phyloP scores from a whole-genome alignment of 2,797 vertebrate genomes.

The Lophius americanus region DNA sequence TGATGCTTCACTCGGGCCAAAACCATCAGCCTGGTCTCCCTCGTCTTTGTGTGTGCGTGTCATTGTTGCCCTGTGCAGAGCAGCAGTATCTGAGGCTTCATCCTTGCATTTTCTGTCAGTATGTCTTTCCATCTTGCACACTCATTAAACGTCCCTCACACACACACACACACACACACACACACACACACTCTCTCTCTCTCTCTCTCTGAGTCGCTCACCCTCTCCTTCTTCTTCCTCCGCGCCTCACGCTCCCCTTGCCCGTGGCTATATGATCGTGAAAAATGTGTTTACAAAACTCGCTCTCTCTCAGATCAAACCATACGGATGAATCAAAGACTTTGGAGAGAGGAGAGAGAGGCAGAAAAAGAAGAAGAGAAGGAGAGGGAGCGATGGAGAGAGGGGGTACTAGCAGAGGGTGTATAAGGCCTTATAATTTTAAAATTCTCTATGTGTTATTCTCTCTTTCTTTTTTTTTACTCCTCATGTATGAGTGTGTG shows the following conservation, averaged over 20 bases:
- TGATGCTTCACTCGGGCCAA: constrained; percentile 71
- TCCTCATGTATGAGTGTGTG: constrained; percentile 22
- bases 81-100: constrained; percentile 66
- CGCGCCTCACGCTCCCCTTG: constrained; percentile 84
- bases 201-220: constrained; percentile 49
- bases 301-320: constrained; percentile 88
- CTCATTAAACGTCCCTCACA: constrained; percentile 79
- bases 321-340: constrained; percentile 85
- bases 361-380: constrained; percentile 53
- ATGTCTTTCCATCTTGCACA: constrained; percentile 74
- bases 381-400: constrained; percentile 58
- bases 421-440: constrained; percentile 78
- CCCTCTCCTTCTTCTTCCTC: constrained; percentile 65
- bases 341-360: constrained; percentile 77
- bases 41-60: constrained; percentile 28
- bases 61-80: constrained; percentile 54
- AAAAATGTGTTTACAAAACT: constrained; percentile 91
- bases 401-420: constrained; percentile 65
- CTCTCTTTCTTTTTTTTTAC: constrained; percentile 33
- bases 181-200: constrained; percentile 33
- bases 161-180: constrained; percentile 25
- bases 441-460: constrained; percentile 78
- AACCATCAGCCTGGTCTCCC: constrained; percentile 62
- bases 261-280: constrained; percentile 88
- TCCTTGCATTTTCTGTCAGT: constrained; percentile 79